A percentile compares a stretch with the other conserved stretches of the same genome.
Evolutionary conservation across 35 echinoderm and acorn worm genomes (phyloP).

Genomic region (Amphiura filiformis): DNA sequence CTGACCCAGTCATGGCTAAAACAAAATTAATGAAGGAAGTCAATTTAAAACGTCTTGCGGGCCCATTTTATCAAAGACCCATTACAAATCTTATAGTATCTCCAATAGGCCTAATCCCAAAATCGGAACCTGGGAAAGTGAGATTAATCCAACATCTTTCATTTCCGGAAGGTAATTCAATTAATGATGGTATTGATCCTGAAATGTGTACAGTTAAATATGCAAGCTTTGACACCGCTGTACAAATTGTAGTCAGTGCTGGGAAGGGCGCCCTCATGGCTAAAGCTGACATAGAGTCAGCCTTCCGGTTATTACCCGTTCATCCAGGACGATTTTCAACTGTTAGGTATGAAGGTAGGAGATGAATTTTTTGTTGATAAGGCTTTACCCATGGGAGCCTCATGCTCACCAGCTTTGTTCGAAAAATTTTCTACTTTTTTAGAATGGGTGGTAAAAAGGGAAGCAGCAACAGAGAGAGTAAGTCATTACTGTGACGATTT

Average conservation of each 20-base stretch:
- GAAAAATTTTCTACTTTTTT: constrained; percentile 3
- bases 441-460: background rate
- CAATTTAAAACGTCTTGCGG: background rate
- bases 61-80: background rate
- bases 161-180: constrained; percentile 32
- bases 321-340: background rate
- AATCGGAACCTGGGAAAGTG: constrained; percentile 13
- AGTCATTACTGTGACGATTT: background rate
- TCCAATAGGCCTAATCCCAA: constrained; percentile 48
- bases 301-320: constrained; percentile 3
- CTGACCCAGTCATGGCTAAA: background rate
- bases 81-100: constrained; percentile 15
- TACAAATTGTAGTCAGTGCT: background rate
- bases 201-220: constrained; percentile 15
- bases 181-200: constrained; percentile 41
- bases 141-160: constrained; percentile 48
- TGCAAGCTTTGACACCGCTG: background rate
- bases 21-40: background rate
- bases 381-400: constrained; percentile 10
- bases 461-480: background rate
- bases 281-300: constrained; percentile 29
- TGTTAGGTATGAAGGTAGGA: background rate
- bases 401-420: constrained; percentile 20
- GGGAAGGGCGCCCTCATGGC: constrained; percentile 3
- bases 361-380: constrained; percentile 10